These are phyloP conservation scores for Atlantisia rogersi DNA, from an alignment of 2,113 vertebrate genomes.

Conservation along the genomic window DNA sequence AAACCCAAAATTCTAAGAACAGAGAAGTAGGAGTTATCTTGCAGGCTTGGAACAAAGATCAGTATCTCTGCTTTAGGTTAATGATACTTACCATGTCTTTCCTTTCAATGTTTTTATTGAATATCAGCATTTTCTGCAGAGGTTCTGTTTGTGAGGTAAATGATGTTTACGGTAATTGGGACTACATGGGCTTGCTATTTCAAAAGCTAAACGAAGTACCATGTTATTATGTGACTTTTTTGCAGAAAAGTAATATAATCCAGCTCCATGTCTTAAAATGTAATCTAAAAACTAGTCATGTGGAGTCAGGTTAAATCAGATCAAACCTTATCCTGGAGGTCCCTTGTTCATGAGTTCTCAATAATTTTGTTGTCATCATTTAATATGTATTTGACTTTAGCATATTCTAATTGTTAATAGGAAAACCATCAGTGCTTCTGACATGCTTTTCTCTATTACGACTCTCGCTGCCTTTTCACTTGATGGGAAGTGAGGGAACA, in stretches of 20 bases:
- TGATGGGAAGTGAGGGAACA: not conserved
- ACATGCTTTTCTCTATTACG: not conserved
- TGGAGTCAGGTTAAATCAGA: not conserved
- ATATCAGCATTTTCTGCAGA: not conserved
- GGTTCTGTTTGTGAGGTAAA: not conserved
- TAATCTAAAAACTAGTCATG: not conserved
- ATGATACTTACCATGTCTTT: not conserved
- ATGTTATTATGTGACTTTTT: not conserved
- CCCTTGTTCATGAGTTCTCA: not conserved
- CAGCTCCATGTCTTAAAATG: not conserved
- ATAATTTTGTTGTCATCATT: not conserved
- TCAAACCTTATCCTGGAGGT: not conserved
- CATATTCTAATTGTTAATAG: not conserved
- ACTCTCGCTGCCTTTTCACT: not conserved
- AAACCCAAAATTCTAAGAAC: not conserved
- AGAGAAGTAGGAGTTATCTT: not conserved
- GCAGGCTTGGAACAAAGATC: not conserved
- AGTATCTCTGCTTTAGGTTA: not conserved
- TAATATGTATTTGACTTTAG: not conserved
- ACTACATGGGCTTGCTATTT: not conserved
- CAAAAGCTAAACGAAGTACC: not conserved
- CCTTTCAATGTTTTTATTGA: not conserved
- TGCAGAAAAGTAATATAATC: not conserved
- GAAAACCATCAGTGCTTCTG: not conserved
- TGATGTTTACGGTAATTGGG: not conserved